Conservation (phyloP, 2,113 vertebrate species). For the Conger conger region DNA sequence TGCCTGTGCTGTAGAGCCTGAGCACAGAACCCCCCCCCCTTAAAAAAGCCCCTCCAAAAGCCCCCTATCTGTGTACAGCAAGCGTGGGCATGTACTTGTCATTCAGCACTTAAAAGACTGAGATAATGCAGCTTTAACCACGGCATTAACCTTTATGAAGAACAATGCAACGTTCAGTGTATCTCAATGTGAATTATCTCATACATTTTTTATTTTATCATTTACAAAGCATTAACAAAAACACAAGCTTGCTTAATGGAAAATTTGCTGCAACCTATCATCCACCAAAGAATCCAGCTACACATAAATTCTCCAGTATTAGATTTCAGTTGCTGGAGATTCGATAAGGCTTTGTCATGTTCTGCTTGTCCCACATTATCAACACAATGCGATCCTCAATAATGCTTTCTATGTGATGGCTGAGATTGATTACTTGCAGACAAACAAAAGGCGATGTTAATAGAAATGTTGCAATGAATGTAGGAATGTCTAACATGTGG, state of each 20-base stretch:
- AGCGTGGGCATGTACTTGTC: too few species aligned
- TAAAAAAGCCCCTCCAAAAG: too few species aligned
- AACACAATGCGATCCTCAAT: not conserved
- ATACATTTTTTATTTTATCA: too few species aligned
- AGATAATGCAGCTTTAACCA: too few species aligned
- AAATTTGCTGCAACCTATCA: not conserved
- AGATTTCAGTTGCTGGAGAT: not conserved
- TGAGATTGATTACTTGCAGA: not conserved
- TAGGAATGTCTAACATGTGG: not conserved
- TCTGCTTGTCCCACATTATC: constrained; percentile 5
- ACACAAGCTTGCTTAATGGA: not conserved
- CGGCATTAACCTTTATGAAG: not conserved
- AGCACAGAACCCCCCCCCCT: too few species aligned
- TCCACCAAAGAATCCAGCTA: not conserved
- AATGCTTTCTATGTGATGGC: not conserved
- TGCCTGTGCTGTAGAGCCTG: too few species aligned
- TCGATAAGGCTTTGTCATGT: not conserved
- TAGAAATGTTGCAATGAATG: too few species aligned
- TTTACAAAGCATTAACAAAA: not conserved
- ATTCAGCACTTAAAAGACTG: too few species aligned
- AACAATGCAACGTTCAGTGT: not conserved
- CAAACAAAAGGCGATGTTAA: not conserved
- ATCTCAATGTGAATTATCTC: not conserved
- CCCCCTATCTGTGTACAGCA: too few species aligned
- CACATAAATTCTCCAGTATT: not conserved